Percentiles rank a stretch among this genome's conserved stretches.
These are phyloP conservation scores for Oryzias curvinotus DNA, from an alignment of 2,113 vertebrate genomes.

Conservation along the genomic window DNA sequence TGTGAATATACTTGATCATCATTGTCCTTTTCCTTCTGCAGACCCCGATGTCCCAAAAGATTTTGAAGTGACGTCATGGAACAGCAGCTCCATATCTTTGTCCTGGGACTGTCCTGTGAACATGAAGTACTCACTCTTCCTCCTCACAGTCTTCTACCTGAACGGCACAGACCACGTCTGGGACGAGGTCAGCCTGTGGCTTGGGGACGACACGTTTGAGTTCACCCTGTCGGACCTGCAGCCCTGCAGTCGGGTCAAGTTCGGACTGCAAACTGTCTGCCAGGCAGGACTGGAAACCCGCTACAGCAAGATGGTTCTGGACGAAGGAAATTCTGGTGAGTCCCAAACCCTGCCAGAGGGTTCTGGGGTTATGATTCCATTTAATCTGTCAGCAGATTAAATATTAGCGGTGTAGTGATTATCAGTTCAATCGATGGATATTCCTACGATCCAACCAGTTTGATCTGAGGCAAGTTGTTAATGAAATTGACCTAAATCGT, in stretches of 20 bases:
- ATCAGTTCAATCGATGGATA: no score
- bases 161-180: slow-evolving; percentile 39
- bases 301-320: slow-evolving; percentile 56
- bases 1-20: neutral
- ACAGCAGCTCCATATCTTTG: slow-evolving; percentile 62
- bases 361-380: no score
- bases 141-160: slow-evolving; percentile 63
- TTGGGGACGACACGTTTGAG: neutral
- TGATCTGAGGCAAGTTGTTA: no score
- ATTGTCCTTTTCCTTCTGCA: slow-evolving; percentile 10
- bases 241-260: slow-evolving; percentile 63
- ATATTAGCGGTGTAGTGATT: no score
- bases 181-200: slow-evolving; percentile 26
- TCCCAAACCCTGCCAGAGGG: neutral
- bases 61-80: slow-evolving; percentile 50
- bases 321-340: slow-evolving; percentile 63
- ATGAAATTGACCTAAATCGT: no score
- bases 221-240: slow-evolving; percentile 48
- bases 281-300: slow-evolving; percentile 38
- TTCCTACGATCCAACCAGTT: no score
- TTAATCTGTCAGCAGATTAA: no score
- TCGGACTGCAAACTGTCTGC: slow-evolving; percentile 70
- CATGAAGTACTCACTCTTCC: slow-evolving; percentile 50
- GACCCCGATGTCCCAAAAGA: slow-evolving; percentile 63
- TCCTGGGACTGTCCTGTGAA: slow-evolving; percentile 62